Conservation (phyloP, 2,888 invertebrate genomes). For the Limenitis camilla region DNA sequence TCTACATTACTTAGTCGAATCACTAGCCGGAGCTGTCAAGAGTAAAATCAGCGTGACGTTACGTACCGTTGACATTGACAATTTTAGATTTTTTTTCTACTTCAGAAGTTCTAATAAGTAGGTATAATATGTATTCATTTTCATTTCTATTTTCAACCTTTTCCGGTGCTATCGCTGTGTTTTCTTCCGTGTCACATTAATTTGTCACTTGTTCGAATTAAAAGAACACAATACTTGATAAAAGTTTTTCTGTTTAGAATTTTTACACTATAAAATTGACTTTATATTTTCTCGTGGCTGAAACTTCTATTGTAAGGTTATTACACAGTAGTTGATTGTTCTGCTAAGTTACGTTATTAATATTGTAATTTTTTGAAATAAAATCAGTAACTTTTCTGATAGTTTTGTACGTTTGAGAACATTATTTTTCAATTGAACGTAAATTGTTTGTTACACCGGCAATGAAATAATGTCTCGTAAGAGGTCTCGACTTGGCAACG, state of each 20-base stretch:
- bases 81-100: no score
- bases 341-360: neutral
- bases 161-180: conserved; percentile 6
- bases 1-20: no score
- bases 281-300: no score
- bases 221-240: neutral
- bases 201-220: neutral
- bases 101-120: no score
- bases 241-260: neutral
- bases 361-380: no score
- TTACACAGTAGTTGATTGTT: neutral
- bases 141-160: conserved; percentile 4
- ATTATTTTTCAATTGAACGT: neutral
- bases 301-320: conserved; percentile 3
- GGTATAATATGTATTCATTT: neutral
- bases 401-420: neutral
- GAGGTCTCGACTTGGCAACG: conserved; percentile 43
- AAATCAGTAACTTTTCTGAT: neutral
- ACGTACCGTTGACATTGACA: no score
- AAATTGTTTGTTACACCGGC: conserved; percentile 12
- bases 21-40: no score
- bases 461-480: conserved; percentile 68
- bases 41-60: no score
- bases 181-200: conserved; percentile 13
- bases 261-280: neutral